phyloP scores from a whole-genome alignment of 2,888 invertebrate species.

The Trilocha varians region DNA sequence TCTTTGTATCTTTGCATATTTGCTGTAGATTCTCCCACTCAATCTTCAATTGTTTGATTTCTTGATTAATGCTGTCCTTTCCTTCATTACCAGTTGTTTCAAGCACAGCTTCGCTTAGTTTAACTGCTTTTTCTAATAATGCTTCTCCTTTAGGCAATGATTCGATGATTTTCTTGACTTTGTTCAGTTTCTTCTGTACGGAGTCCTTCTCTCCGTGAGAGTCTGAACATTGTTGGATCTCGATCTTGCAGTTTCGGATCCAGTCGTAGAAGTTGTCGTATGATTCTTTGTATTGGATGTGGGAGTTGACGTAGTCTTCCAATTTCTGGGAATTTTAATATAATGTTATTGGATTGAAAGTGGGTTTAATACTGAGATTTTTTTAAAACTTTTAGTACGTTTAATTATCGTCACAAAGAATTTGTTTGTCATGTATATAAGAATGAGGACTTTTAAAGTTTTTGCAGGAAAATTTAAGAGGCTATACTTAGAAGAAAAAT shows the following conservation, averaged over 20 bases:
- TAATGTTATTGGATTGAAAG: too few relatives aligned
- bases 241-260: conserved; percentile 85
- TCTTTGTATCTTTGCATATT: conserved; percentile 83
- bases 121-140: conserved; percentile 80
- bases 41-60: conserved; percentile 83
- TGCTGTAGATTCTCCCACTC: conserved; percentile 89
- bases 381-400: too few relatives aligned
- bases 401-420: too few relatives aligned
- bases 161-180: conserved; percentile 78
- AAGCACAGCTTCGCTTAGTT: conserved; percentile 82
- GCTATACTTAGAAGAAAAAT: too few relatives aligned
- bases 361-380: too few relatives aligned
- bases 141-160: conserved; percentile 81
- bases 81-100: conserved; percentile 87
- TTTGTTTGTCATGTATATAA: too few relatives aligned
- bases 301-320: conserved; percentile 88
- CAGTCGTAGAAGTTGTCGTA: conserved; percentile 89
- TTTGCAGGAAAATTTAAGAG: too few relatives aligned
- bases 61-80: conserved; percentile 85
- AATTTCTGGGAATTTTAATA: conserved; percentile 77
- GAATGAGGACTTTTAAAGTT: too few relatives aligned
- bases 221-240: conserved; percentile 88
- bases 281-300: conserved; percentile 89
- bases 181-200: conserved; percentile 82
- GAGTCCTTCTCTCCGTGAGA: conserved; percentile 89